Evolutionary conservation across 2,797 vertebrate species (phyloP), one percentile per base, ranked within the genome.

Genomic region (Leuciscus waleckii): DNA sequence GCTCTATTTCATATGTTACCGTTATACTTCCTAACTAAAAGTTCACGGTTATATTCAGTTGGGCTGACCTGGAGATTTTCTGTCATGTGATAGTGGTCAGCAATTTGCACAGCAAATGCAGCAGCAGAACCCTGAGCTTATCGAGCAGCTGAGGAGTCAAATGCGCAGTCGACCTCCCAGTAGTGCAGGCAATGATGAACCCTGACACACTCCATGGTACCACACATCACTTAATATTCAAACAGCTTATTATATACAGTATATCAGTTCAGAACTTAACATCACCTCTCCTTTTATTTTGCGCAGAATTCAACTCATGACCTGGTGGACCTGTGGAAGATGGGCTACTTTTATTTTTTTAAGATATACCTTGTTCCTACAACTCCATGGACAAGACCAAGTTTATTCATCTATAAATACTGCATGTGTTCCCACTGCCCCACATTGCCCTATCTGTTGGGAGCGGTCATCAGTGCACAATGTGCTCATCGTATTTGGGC

Each of bases 41-140:
- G 8, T 39, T 81, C 23, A 6, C 5, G 1, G 29, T 61, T 37
- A 23, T 63, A 23, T 49, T 37, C 8, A 73, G 23, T 46, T 4
- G 21, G 7, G 26, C 13, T 71, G 2, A 69, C 17, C 32, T 79
- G 2, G 8, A 41, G 10, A 67, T 19, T 89, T 70, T 67, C 0
- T 54, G 71, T 75, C 51, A n/a, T 23, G 35, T 68, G 7, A 73
- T 74, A 97, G 98, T 67, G 98, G 98, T 39, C 98, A 99, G 90
- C 98, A 99, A 91, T 98, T 99, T 0, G 98, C 98, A 1, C 98
- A 99, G 93, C 98, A 99, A 94, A 99, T 99, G 97, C 98, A 99
- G 92, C 97, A 98, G 93, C 97, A 99, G 92, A 99, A 99, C 70
- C 98, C 98, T 0, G 98, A 99, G 90, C 93, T 99, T 26, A 98